Evolutionary conservation across 1,140 invertebrate genomes (phyloP), one percentile per base, ranked within the genome.

Genomic region (Babylonia areolata): DNA sequence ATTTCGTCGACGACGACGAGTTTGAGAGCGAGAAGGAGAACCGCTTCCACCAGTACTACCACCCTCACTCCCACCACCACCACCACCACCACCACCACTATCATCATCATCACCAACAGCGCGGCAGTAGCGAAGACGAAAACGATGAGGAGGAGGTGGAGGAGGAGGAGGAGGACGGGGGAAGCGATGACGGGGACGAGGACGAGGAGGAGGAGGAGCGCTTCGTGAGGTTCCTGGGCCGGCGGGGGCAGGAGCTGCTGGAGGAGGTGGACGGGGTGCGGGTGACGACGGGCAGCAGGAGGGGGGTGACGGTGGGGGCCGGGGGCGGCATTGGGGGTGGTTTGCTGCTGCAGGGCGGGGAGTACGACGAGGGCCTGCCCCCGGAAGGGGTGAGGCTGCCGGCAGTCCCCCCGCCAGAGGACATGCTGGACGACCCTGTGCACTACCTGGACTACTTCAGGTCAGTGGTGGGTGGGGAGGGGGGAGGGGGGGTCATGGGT

Each of bases 1-100:
- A 20, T 58, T 37, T 51, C n/a, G 11, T 23, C 6, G 51, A 46
- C 46, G 0, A 9, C 35, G 80, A 84, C 40, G 40, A 86, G 11
- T 20, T 64, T 33, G 81, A 86, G 23, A 77, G 82, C 35, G 82
- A 87, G 73, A 84, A 84, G 37, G 86, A 87, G 86, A 73, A 46
- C 58, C 54, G 39, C 31, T 28, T 33, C n/a, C 40, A 20, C 80
- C 23, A 23, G 23, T 31, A 35, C 51, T 20, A 80, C 35, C 28
- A 69, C 35, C 1, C 39, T 28, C 2, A n/a, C 42, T 15, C 2
- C 81, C 46, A 51, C 46, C 46, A 9, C 46, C 17, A 17, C 9
- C 0, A 9, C 17, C 9, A 51, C 17, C 46, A 17, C 46, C 33
- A 39, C 73, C 46, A 51, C 46, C 46, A 9, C 46, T 51, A 17